Evolutionary conservation across 2,113 vertebrate genomes (phyloP), one percentile per base, ranked within the genome.

Genomic region (Empidonax alnorum): DNA sequence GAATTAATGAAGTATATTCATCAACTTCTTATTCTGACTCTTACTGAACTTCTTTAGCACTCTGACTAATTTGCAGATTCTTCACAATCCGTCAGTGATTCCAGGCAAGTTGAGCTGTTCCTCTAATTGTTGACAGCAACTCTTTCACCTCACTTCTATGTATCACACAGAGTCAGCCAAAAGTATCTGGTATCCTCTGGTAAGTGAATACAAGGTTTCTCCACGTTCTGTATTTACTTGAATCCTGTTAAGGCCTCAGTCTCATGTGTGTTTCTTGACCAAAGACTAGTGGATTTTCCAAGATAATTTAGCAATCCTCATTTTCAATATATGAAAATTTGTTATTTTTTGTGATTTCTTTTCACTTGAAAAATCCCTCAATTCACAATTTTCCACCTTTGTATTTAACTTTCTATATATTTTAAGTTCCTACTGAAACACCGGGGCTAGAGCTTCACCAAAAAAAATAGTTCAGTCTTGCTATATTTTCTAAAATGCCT

Each of bases 181-280:
- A 75, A 84, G 33, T 42, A 79, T 20, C 41, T 49, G 11, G 4
- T 28, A 47, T 23, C 18, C 67, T 41, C 23, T 1, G 0, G 4
- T 31, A 65, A 87, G 13, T 25, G 3, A 33, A 49, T 18, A 46
- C 5, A 41, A 33, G 0, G 9, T 17, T 78, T 56, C 77, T 74
- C n/a, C 42, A 69, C 3, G 2, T 74, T 25, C 44, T 49, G 12
- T 13, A n/a, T 56, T 68, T 44, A 75, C 5, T 22, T 75, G 23
- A 92, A 81, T 50, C 6, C 30, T n/a, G 9, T 58, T 44, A 72
- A 72, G 27, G 33, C 20, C 25, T 47, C 21, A 75, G 30, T 7
- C 9, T 93, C 44, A 37, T 1, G 1, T 0, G 0, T 46, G 3
- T 52, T 69, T 62, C 28, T 35, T 55, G 33, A 39, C 56, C 46